phyloP scores from a whole-genome alignment of 2,113 vertebrate genomes.

The Odontophorus gujanensis region DNA sequence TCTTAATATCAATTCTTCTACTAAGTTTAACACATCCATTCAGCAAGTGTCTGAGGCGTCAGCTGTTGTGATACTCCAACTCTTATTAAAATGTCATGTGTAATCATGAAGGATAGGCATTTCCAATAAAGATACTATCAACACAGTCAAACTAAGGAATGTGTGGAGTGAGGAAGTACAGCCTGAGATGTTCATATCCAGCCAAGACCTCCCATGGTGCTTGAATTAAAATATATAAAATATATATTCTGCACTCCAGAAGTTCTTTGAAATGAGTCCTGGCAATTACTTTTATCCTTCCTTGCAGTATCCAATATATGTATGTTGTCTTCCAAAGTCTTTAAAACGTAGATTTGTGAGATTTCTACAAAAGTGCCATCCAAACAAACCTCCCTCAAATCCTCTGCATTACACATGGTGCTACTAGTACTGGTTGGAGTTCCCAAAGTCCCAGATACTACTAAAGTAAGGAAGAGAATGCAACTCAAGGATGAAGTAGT shows the following conservation, averaged over 20 bases:
- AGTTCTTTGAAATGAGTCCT: background rate
- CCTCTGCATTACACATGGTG: background rate
- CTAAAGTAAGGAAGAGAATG: background rate
- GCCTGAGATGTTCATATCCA: background rate
- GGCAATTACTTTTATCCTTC: background rate
- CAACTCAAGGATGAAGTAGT: background rate
- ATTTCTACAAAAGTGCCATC: background rate
- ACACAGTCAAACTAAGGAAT: background rate
- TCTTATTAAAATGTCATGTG: background rate
- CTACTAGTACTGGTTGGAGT: no score
- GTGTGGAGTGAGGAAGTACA: background rate
- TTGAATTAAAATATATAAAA: background rate
- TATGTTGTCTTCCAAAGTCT: background rate
- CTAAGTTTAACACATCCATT: background rate
- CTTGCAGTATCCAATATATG: background rate
- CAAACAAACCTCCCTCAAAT: background rate
- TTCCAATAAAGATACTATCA: background rate
- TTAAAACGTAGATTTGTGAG: background rate
- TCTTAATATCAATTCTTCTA: background rate
- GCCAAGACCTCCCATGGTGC: background rate
- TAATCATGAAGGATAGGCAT: background rate
- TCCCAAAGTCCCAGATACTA: background rate
- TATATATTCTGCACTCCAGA: background rate
- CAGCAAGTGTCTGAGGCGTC: background rate
- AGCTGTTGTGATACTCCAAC: background rate